These are phyloP conservation scores for Colostygia pectinataria DNA, from an alignment of 2,888 invertebrate species.

Conservation along the genomic window DNA sequence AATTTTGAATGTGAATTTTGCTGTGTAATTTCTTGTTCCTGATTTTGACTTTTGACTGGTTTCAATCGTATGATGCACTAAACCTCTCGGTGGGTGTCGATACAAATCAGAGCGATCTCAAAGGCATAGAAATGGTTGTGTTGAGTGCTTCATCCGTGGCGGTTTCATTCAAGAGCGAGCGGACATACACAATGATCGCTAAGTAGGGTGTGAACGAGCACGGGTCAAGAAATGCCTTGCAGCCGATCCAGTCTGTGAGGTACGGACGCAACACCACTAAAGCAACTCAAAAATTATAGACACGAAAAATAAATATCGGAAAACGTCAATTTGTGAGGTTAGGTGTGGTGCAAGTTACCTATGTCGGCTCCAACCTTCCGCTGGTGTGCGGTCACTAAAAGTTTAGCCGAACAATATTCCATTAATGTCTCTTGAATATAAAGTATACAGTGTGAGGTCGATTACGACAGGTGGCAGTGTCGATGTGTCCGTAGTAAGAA, in stretches of 20 bases:
- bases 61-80: conserved; percentile 78
- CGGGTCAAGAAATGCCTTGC: conserved; percentile 79
- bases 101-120: conserved; percentile 72
- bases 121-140: conserved; percentile 77
- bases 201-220: conserved; percentile 79
- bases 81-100: conserved; percentile 61
- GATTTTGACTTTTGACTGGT: conserved; percentile 43
- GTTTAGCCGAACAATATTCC: conserved; percentile 78
- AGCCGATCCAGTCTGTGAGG: conserved; percentile 81
- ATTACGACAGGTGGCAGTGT: conserved; percentile 59
- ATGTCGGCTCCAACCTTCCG: conserved; percentile 88
- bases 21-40: conserved; percentile 38
- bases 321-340: conserved; percentile 81
- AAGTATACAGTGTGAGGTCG: conserved; percentile 62
- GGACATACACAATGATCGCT: conserved; percentile 82
- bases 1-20: conserved; percentile 37
- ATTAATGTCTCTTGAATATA: conserved; percentile 75
- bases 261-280: conserved; percentile 83
- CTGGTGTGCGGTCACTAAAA: conserved; percentile 87
- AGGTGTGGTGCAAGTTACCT: conserved; percentile 86
- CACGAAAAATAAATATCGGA: conserved; percentile 80
- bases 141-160: conserved; percentile 75
- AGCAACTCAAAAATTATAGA: conserved; percentile 82
- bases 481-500: conserved; percentile 44
- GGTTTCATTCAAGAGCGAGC: conserved; percentile 77